These are phyloP conservation scores for Pardalotus punctatus DNA, from an alignment of 2,113 vertebrate species.

Conservation along the genomic window DNA sequence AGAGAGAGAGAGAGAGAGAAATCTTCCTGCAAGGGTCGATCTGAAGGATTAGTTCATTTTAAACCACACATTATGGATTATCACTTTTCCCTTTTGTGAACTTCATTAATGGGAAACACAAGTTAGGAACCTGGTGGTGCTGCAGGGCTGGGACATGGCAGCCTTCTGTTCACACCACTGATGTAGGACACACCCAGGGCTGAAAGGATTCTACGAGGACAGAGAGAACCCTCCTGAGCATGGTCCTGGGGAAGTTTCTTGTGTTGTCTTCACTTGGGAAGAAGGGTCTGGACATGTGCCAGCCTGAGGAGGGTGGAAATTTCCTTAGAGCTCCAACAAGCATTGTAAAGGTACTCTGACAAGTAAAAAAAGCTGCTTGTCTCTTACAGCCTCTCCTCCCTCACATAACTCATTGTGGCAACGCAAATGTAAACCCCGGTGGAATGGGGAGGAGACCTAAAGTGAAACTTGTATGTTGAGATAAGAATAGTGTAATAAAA, in stretches of 20 bases:
- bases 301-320: neutral
- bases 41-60: neutral
- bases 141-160: neutral
- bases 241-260: neutral
- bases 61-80: neutral
- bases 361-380: neutral
- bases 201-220: fast-evolving
- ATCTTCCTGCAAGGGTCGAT: neutral
- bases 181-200: fast-evolving
- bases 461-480: neutral
- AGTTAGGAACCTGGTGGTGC: neutral
- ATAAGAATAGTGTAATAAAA: neutral
- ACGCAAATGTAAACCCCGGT: neutral
- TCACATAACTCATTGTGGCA: neutral
- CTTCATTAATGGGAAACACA: neutral
- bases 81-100: neutral
- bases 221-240: neutral
- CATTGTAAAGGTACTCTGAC: neutral
- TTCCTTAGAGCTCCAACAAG: neutral
- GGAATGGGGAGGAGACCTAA: neutral
- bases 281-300: neutral
- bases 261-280: neutral
- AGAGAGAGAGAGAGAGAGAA: neutral
- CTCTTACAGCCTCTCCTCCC: neutral
- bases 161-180: neutral